Conservation (phyloP, 2,888 invertebrate genomes). For the Synanthedon tipuliformis region DNA sequence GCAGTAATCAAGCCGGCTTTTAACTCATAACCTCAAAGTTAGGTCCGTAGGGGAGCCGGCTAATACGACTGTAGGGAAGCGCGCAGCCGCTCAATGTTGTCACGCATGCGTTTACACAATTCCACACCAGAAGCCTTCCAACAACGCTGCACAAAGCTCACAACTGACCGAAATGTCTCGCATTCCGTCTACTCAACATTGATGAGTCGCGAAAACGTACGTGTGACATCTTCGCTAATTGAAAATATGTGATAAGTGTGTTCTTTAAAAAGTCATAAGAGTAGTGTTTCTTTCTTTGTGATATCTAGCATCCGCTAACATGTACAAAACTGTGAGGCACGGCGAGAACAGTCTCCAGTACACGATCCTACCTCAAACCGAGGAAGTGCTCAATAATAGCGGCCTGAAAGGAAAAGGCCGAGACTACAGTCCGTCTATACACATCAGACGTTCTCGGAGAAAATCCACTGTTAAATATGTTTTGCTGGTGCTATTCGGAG, state of each 20-base stretch:
- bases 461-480: constrained; percentile 48
- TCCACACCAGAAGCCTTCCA: constrained; percentile 16
- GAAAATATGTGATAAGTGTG: constrained; percentile 49
- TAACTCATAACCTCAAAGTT: constrained; percentile 61
- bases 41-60: constrained; percentile 24
- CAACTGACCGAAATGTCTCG: constrained; percentile 40
- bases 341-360: constrained; percentile 81
- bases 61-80: constrained; percentile 36
- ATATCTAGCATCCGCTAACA: constrained; percentile 42
- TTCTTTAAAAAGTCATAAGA: constrained; percentile 21
- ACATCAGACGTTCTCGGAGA: constrained; percentile 44
- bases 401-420: constrained; percentile 67
- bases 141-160: constrained; percentile 52
- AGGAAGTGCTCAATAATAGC: constrained; percentile 73
- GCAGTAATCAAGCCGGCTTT: constrained; percentile 49
- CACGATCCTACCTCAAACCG: constrained; percentile 79
- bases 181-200: constrained; percentile 29
- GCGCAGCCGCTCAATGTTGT: constrained; percentile 63
- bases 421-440: constrained; percentile 61
- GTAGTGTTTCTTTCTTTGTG: constrained; percentile 49
- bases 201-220: constrained; percentile 26
- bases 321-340: constrained; percentile 82
- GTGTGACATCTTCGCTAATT: constrained; percentile 19
- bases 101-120: constrained; percentile 42
- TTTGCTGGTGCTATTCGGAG: constrained; percentile 42